Conservation (phyloP, 2,797 vertebrate genomes). For the Lepilemur septentrionalis region DNA sequence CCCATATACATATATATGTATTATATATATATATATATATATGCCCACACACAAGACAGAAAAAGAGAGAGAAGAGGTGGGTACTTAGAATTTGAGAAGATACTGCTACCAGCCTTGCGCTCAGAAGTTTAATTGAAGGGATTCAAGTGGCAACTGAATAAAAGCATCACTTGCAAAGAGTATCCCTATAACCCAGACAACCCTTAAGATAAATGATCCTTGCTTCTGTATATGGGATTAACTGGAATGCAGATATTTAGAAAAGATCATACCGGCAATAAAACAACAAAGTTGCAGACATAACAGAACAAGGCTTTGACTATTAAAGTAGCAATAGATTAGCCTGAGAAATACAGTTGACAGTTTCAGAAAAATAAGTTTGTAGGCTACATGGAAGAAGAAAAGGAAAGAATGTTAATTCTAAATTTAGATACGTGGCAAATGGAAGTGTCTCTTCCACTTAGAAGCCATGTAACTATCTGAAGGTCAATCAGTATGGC, state of each 20-base stretch:
- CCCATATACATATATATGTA: too few species aligned
- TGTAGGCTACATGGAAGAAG: background rate
- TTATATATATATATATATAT: too few species aligned
- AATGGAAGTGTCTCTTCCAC: background rate
- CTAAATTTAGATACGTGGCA: background rate
- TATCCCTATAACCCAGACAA: background rate
- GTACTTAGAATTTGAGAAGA: background rate
- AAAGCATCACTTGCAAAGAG: background rate
- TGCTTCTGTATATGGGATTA: background rate
- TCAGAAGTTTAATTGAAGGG: background rate
- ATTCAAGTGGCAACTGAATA: background rate
- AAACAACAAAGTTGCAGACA: background rate
- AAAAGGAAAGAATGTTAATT: background rate
- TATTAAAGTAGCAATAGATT: background rate
- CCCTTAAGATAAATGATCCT: background rate
- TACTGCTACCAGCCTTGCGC: background rate
- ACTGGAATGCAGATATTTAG: background rate
- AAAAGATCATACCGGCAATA: background rate
- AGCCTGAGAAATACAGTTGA: background rate
- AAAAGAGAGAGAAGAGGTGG: too few species aligned
- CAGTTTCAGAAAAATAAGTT: background rate
- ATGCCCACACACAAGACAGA: too few species aligned
- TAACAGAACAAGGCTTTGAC: background rate
- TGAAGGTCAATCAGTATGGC: background rate
- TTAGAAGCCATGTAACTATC: background rate